Percentiles rank a stretch among this genome's conserved stretches.
Conservation (phyloP, 2,888 invertebrate species). For the Nyleta sp. region DNA sequence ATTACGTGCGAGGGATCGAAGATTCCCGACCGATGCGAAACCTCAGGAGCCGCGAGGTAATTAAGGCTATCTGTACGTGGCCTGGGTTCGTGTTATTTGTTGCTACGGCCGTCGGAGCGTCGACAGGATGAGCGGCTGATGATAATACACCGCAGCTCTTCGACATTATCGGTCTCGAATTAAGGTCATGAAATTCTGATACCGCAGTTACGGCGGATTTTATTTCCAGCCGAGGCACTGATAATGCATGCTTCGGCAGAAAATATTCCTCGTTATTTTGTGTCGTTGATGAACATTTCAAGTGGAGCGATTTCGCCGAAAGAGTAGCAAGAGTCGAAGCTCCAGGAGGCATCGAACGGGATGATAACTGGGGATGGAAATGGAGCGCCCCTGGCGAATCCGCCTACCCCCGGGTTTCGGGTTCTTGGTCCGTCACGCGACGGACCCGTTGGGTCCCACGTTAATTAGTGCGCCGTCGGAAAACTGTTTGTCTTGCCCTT, state of each 20-base stretch:
- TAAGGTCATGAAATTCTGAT: slow-evolving; percentile 46
- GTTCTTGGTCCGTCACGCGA: slow-evolving; percentile 32
- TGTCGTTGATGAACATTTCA: too few species aligned
- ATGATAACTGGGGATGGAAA: slow-evolving; percentile 48
- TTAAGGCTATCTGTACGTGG: slow-evolving; percentile 69
- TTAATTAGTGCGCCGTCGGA: slow-evolving; percentile 32
- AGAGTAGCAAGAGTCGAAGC: too few species aligned
- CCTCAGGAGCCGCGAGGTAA: slow-evolving; percentile 69
- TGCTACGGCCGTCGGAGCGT: slow-evolving; percentile 39
- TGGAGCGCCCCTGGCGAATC: slow-evolving; percentile 35
- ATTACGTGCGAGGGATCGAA: slow-evolving; percentile 78
- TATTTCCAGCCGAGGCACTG: background rate
- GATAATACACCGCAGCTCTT: slow-evolving; percentile 47
- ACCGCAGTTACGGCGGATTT: slow-evolving; percentile 2
- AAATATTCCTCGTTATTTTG: background rate
- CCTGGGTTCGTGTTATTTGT: slow-evolving; percentile 64
- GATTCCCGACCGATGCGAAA: slow-evolving; percentile 71
- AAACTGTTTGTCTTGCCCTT: slow-evolving; percentile 37
- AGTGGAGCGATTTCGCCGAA: too few species aligned
- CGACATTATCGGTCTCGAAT: slow-evolving; percentile 53
- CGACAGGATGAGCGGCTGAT: slow-evolving; percentile 55
- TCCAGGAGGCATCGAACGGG: slow-evolving; percentile 20
- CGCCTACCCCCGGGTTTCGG: slow-evolving; percentile 25
- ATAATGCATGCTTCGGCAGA: background rate
- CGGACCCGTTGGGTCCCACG: slow-evolving; percentile 31